These are phyloP conservation scores for Gymnobelideus leadbeateri DNA, from an alignment of 2,113 vertebrate genomes.

Conservation along the genomic window DNA sequence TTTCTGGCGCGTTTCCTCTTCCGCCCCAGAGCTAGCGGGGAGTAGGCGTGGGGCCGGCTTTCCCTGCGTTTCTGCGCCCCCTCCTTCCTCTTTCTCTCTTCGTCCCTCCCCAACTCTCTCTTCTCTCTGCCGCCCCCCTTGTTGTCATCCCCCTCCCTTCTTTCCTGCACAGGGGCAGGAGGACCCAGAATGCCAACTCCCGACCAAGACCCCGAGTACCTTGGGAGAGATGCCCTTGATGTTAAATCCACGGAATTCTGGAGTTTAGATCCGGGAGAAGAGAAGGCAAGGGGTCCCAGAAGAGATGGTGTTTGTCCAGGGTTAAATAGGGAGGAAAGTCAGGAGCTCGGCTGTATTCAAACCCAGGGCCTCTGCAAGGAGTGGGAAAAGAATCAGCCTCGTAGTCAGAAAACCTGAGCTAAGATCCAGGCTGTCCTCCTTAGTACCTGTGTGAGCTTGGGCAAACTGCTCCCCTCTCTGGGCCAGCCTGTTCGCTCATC, in stretches of 20 bases:
- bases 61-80: too few relatives aligned
- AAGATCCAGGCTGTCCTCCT: neutral
- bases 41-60: too few relatives aligned
- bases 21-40: neutral
- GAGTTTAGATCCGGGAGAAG: too few relatives aligned
- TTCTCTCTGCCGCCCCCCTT: too few relatives aligned
- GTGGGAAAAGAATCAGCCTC: neutral
- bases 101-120: too few relatives aligned
- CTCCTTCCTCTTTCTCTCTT: too few relatives aligned
- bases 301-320: neutral
- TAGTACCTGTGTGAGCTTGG: neutral
- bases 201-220: neutral
- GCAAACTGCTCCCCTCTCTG: neutral
- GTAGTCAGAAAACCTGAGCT: too few relatives aligned
- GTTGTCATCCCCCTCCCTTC: too few relatives aligned
- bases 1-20: neutral
- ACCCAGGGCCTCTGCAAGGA: neutral
- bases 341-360: neutral
- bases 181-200: neutral
- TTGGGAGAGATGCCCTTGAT: neutral
- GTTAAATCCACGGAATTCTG: neutral
- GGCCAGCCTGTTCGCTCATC: neutral
- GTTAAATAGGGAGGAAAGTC: neutral
- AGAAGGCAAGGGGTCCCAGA: neutral
- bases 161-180: neutral